Percentiles rank a stretch among this genome's conserved stretches.
Evolutionary conservation across 2,113 vertebrate species (phyloP).

Genomic region (Corythornis vintsioides): DNA sequence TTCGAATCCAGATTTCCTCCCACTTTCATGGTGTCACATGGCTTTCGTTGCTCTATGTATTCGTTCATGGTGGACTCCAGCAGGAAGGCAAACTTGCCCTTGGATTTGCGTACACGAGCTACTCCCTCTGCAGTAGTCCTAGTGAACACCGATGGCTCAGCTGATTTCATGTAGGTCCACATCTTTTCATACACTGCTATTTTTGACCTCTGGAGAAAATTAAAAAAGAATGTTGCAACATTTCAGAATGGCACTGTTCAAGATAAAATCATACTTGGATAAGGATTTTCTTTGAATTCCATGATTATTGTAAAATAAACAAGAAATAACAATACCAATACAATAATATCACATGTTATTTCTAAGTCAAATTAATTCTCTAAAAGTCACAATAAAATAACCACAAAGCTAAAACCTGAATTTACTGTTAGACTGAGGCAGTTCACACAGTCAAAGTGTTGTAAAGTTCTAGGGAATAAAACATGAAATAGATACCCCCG

Average conservation of each 20-base stretch:
- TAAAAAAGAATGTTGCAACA: constrained; percentile 40
- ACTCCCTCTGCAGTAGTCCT: constrained; percentile 97
- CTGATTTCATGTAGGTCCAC: constrained; percentile 99
- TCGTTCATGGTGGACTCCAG: constrained; percentile 99
- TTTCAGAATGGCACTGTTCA: not conserved
- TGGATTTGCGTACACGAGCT: constrained; percentile 96
- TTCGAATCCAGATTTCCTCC: constrained; percentile 99
- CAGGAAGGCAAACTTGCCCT: constrained; percentile 99
- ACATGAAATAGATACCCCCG: not conserved
- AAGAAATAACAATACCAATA: not conserved
- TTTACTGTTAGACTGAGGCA: not conserved
- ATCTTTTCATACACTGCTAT: constrained; percentile 99
- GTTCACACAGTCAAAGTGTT: not conserved
- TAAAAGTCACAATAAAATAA: not conserved
- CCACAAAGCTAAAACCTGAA: not conserved
- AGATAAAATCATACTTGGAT: not conserved
- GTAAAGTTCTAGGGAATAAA: not conserved
- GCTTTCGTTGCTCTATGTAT: constrained; percentile 99
- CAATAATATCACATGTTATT: not conserved
- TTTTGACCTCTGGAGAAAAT: constrained; percentile 93
- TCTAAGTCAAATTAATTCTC: not conserved
- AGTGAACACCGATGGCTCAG: constrained; percentile 96
- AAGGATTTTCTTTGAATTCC: not conserved
- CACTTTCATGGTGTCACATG: constrained; percentile 99
- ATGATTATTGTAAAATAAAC: not conserved